A percentile compares a stretch with the other conserved stretches of the same genome.
Conservation (phyloP, 1,140 invertebrate species). For the Himalopsyche phryganea region DNA sequence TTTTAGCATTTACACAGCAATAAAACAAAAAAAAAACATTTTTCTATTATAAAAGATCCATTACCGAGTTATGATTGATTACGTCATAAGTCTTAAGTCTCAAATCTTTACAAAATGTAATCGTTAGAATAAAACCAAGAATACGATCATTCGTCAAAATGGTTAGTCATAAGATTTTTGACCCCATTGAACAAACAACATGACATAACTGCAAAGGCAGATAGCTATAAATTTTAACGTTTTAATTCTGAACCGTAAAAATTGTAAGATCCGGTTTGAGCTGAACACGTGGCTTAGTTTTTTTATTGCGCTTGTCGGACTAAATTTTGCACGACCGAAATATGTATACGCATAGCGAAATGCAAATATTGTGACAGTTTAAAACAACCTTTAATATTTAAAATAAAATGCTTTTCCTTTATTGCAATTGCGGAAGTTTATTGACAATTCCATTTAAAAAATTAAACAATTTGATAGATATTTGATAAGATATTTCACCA, state of each 20-base stretch:
- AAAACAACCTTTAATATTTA: too few species aligned
- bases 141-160: slow-evolving; percentile 1
- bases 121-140: background rate
- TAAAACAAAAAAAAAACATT: background rate
- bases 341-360: too few species aligned
- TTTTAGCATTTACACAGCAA: slow-evolving; percentile 1
- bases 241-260: background rate
- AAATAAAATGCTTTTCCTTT: too few species aligned
- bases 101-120: background rate
- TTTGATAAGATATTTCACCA: too few species aligned
- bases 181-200: background rate
- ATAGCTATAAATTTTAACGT: background rate
- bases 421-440: too few species aligned
- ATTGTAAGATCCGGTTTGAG: background rate
- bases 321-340: too few species aligned
- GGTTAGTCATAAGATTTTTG: slow-evolving; percentile 4
- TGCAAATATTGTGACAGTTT: too few species aligned
- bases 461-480: too few species aligned
- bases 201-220: slow-evolving; percentile 2
- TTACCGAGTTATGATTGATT: slow-evolving; percentile 1
- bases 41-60: slow-evolving; percentile 2
- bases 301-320: too few species aligned
- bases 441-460: too few species aligned
- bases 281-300: background rate
- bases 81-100: background rate